A percentile compares a stretch with the other conserved stretches of the same genome.
phyloP scores from a whole-genome alignment of 2,797 vertebrate species.

The Oreortyx pictus region DNA sequence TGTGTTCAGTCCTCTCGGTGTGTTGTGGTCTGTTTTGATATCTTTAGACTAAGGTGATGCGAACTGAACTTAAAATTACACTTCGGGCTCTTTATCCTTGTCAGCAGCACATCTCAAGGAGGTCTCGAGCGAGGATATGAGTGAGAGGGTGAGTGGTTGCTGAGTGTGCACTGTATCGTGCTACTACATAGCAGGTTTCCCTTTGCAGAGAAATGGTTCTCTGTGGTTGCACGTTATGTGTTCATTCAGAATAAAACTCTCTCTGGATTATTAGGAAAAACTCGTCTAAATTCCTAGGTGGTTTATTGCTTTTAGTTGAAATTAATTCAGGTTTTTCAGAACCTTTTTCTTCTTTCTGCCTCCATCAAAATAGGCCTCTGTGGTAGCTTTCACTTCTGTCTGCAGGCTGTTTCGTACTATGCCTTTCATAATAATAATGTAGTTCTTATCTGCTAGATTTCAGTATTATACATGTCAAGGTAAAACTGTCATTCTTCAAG shows the following conservation, averaged over 20 bases:
- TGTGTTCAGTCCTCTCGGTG: neutral
- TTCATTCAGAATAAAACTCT: neutral
- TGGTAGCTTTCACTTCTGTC: neutral
- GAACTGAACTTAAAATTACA: neutral
- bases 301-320: neutral
- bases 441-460: neutral
- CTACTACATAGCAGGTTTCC: neutral
- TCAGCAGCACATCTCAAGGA: neutral
- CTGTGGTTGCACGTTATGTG: neutral
- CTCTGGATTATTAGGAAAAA: fast-evolving
- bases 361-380: neutral
- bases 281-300: neutral
- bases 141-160: neutral
- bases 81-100: neutral
- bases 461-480: neutral
- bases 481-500: neutral
- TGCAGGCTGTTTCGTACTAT: neutral
- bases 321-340: neutral
- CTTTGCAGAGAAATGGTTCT: neutral
- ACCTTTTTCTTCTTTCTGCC: neutral
- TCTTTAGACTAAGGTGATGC: neutral
- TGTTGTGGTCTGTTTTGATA: neutral
- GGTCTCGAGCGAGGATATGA: neutral
- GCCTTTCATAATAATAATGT: neutral
- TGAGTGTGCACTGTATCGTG: neutral